phyloP scores from a whole-genome alignment of 2,888 invertebrate genomes.

The Thera britannica region DNA sequence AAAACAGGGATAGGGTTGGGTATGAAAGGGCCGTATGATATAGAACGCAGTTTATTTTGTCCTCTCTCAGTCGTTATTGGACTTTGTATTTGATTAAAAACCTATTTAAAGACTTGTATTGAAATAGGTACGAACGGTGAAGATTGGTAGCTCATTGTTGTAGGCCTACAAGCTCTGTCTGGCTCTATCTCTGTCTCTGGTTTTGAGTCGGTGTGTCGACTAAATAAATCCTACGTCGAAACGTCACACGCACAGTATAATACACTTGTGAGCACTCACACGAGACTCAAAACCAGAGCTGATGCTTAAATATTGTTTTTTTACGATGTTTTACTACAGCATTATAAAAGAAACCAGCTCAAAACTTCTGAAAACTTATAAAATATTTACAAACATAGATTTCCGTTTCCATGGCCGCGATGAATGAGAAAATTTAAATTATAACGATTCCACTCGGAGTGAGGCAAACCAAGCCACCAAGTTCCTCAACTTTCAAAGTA shows the following conservation, averaged over 20 bases:
- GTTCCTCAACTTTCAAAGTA: constrained; percentile 68
- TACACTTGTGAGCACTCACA: too few relatives aligned
- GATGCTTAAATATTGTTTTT: too few relatives aligned
- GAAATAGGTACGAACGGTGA: too few relatives aligned
- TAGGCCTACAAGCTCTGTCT: too few relatives aligned
- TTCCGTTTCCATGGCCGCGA: constrained; percentile 33
- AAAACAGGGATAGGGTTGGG: constrained; percentile 21
- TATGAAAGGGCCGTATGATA: constrained; percentile 11
- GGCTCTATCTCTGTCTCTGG: too few relatives aligned
- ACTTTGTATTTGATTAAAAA: neutral
- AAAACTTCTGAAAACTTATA: constrained; percentile 5
- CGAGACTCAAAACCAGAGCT: too few relatives aligned
- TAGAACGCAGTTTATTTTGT: neutral
- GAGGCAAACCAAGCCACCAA: constrained; percentile 61
- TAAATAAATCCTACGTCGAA: too few relatives aligned
- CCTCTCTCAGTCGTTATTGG: neutral
- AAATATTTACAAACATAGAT: constrained; percentile 24
- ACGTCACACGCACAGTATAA: neutral
- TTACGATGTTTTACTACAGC: neutral
- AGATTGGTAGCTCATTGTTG: too few relatives aligned
- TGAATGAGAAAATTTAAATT: constrained; percentile 57
- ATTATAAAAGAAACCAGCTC: neutral
- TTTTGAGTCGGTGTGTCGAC: too few relatives aligned
- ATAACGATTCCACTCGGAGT: constrained; percentile 55
- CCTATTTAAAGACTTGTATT: too few relatives aligned